Evolutionary conservation across 2,888 invertebrate genomes (phyloP).

Genomic region (Drosophila neutralis): DNA sequence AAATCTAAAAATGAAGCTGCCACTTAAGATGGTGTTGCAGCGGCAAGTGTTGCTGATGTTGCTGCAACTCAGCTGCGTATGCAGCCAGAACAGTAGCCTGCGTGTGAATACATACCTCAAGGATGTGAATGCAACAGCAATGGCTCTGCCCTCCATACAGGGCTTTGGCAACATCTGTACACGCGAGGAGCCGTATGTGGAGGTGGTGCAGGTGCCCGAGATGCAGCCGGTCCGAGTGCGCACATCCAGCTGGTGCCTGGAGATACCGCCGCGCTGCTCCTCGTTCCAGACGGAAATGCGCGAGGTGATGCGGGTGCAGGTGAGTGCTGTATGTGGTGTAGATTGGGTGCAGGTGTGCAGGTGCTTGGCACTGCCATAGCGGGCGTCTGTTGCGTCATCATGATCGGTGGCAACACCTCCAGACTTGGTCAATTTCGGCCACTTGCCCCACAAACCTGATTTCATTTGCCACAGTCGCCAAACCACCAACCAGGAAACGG

Average conservation of each 20-base stretch:
- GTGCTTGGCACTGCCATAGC: constrained; percentile 59
- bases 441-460: constrained; percentile 74
- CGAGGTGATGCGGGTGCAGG: constrained; percentile 89
- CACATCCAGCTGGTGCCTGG: constrained; percentile 91
- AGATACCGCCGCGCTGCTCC: constrained; percentile 92
- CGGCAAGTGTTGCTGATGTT: constrained; percentile 30
- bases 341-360: constrained; percentile 37
- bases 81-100: constrained; percentile 60
- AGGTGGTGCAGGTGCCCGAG: constrained; percentile 78
- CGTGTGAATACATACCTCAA: constrained; percentile 70
- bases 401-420: constrained; percentile 64
- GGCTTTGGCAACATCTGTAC: constrained; percentile 79
- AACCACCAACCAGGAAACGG: constrained; percentile 63
- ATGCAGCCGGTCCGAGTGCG: constrained; percentile 89
- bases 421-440: constrained; percentile 49
- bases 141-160: constrained; percentile 59
- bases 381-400: constrained; percentile 53
- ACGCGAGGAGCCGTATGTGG: constrained; percentile 86
- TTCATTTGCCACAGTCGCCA: constrained; percentile 39
- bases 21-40: constrained; percentile 12
- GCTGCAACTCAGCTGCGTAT: constrained; percentile 22
- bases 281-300: constrained; percentile 89
- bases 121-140: constrained; percentile 50
- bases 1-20: constrained; percentile 27
- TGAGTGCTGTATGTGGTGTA: constrained; percentile 83